Conservation (phyloP, 2,797 vertebrate species). For the Rhinogobio ventralis region DNA sequence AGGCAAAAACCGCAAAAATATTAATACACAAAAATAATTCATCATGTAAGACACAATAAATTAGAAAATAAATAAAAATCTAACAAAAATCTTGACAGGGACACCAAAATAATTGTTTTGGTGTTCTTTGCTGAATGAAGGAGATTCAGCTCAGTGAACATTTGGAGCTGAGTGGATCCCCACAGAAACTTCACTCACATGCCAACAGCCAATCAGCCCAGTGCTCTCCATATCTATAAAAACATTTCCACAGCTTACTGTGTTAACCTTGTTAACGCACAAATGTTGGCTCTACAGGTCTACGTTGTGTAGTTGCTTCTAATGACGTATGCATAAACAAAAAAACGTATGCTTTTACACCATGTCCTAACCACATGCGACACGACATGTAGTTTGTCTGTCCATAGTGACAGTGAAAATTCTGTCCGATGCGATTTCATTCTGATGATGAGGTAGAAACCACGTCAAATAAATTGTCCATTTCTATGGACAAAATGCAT, state of each 20-base stretch:
- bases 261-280: conserved; percentile 1
- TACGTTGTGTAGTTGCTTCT: neutral
- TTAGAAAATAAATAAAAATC: neutral
- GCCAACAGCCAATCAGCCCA: conserved; percentile 49
- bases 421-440: neutral
- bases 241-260: conserved; percentile 5
- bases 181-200: conserved; percentile 43
- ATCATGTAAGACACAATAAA: neutral
- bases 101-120: neutral
- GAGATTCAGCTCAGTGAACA: conserved; percentile 16
- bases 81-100: neutral
- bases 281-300: neutral
- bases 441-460: neutral
- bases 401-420: neutral
- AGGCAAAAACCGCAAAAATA: conserved; percentile 1
- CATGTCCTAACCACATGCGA: neutral
- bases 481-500: no score
- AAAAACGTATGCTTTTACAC: neutral
- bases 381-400: neutral
- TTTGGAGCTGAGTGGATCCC: conserved; percentile 18
- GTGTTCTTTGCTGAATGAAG: neutral
- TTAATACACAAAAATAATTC: neutral
- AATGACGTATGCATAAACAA: neutral
- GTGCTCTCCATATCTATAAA: conserved; percentile 16
- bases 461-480: no score